Evolutionary conservation across 2,797 vertebrate genomes (phyloP).

Genomic region (Myotis vivesi): DNA sequence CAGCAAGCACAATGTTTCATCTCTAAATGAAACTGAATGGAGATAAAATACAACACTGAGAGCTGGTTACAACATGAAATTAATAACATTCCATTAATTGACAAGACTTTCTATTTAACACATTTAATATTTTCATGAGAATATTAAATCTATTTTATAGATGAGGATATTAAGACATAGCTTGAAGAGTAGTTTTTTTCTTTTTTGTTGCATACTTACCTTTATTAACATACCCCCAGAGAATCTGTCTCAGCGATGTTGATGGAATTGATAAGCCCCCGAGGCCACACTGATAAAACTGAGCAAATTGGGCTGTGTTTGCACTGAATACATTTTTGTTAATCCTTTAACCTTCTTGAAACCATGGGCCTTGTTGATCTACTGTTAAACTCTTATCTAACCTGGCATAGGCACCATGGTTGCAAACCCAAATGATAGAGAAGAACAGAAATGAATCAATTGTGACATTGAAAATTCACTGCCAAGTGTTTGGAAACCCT

Average conservation of each 20-base stretch:
- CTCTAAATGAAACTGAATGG: background rate
- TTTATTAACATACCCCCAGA: background rate
- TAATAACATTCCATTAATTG: background rate
- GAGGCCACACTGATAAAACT: background rate
- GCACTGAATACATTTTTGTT: background rate
- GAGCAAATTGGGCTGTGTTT: background rate
- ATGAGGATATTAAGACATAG: background rate
- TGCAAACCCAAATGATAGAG: background rate
- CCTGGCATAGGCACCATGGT: background rate
- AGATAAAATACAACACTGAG: background rate
- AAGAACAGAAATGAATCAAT: background rate
- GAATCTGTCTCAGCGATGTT: background rate
- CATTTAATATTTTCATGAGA: background rate
- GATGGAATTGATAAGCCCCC: background rate
- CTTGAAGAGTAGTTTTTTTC: background rate
- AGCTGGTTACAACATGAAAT: background rate
- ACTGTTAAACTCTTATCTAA: background rate
- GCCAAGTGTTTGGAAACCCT: background rate
- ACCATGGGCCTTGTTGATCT: background rate
- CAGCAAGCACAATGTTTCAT: background rate
- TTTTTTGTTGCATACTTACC: background rate
- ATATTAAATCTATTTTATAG: background rate
- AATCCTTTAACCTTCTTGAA: constrained; percentile 15
- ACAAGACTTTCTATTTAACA: background rate
- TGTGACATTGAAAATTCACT: background rate